These are phyloP conservation scores for Babylonia areolata DNA, from an alignment of 1,140 invertebrate species.

Conservation along the genomic window DNA sequence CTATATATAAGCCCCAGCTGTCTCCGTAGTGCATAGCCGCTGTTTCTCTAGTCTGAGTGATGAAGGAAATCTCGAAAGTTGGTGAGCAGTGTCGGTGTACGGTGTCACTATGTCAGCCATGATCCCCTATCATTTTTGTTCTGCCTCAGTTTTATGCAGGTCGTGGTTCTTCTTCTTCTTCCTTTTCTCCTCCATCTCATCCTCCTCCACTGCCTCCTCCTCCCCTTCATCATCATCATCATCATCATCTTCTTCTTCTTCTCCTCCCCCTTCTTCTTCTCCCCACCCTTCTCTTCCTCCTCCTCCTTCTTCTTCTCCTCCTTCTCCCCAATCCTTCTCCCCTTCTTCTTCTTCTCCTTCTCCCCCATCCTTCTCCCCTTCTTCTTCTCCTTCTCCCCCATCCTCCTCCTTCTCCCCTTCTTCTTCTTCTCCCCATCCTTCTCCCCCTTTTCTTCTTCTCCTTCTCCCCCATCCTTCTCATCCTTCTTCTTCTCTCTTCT, in stretches of 20 bases:
- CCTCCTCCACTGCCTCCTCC: not conserved
- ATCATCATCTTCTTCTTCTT: not conserved
- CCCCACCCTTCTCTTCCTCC: not conserved
- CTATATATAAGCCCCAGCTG: too few relatives aligned
- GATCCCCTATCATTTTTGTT: too few relatives aligned
- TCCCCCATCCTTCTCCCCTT: not conserved
- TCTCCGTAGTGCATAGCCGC: too few relatives aligned
- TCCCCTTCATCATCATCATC: not conserved
- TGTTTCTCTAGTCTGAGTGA: too few relatives aligned
- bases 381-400: not conserved
- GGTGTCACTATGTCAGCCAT: too few relatives aligned
- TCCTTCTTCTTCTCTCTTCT: not conserved
- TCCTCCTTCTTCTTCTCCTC: not conserved
- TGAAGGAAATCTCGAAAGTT: too few relatives aligned
- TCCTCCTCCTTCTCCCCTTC: not conserved
- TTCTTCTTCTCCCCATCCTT: not conserved
- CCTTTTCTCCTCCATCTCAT: conserved; percentile 5
- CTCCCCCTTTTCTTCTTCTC: not conserved
- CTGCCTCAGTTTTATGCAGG: too few relatives aligned
- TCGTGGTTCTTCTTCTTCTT: too few relatives aligned
- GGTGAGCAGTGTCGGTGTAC: too few relatives aligned
- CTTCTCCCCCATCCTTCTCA: not conserved
- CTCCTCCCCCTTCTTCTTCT: not conserved
- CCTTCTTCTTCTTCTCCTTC: not conserved
- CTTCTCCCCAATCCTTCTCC: not conserved